phyloP scores from a whole-genome alignment of 2,113 vertebrate species.

The Miniopterus natalensis region DNA sequence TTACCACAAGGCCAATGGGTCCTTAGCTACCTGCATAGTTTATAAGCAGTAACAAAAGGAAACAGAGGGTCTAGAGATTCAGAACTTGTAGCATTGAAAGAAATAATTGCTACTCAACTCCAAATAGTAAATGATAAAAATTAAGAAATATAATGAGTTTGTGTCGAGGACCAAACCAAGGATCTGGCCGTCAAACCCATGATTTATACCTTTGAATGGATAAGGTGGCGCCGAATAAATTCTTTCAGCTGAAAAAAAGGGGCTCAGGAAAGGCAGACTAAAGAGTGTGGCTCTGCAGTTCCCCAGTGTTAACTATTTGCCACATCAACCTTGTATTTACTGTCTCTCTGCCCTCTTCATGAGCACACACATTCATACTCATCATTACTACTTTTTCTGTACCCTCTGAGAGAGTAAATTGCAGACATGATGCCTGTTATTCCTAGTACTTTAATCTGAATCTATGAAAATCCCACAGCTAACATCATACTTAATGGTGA shows the following conservation, averaged over 20 bases:
- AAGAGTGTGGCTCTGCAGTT: not conserved
- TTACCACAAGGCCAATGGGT: not conserved
- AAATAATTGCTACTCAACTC: not conserved
- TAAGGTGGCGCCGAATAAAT: not conserved
- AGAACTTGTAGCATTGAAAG: not conserved
- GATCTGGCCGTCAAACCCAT: not conserved
- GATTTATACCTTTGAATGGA: not conserved
- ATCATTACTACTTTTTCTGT: not conserved
- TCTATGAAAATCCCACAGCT: not conserved
- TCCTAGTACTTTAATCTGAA: not conserved
- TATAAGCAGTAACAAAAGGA: not conserved
- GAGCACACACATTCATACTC: not conserved
- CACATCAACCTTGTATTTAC: not conserved
- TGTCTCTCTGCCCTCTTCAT: not conserved
- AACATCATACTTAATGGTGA: not conserved
- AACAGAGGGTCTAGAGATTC: not conserved
- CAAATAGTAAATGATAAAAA: conserved; percentile 14
- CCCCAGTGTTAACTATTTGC: not conserved
- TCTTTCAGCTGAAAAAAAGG: not conserved
- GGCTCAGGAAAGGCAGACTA: not conserved
- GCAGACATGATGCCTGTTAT: not conserved
- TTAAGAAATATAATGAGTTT: not conserved
- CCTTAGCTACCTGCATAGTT: not conserved
- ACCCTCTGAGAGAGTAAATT: not conserved
- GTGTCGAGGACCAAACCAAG: not conserved